Evolutionary conservation across 2,888 invertebrate genomes (phyloP).

Genomic region (Apantesis nais): DNA sequence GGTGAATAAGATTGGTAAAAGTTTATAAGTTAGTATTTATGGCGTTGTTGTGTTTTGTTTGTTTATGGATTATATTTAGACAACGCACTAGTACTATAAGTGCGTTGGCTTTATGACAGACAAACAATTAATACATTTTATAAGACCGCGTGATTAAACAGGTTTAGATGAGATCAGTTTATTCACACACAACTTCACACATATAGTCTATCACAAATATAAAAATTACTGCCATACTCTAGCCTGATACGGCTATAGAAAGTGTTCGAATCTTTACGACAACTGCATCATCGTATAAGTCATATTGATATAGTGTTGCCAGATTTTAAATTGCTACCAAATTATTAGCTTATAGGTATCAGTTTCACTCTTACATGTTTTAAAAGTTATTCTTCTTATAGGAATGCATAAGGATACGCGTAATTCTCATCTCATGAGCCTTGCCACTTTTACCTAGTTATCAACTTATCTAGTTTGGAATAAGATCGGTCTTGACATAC

Average conservation of each 20-base stretch:
- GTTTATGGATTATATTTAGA: constrained; percentile 53
- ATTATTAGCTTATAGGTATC: too few species aligned
- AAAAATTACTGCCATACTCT: background rate
- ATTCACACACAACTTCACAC: background rate
- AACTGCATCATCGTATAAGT: too few species aligned
- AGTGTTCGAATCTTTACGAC: too few species aligned
- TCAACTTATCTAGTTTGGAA: background rate
- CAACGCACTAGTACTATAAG: constrained; percentile 33
- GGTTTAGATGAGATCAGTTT: background rate
- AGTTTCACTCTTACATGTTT: too few species aligned
- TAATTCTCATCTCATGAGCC: background rate
- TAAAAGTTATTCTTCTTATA: background rate
- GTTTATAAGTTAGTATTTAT: constrained; percentile 66
- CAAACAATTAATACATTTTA: constrained; percentile 6
- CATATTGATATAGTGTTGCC: background rate
- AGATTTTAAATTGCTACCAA: background rate
- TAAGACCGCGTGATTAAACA: background rate
- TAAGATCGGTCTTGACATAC: background rate
- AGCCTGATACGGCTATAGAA: too few species aligned
- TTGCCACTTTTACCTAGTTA: too few species aligned
- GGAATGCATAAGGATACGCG: background rate
- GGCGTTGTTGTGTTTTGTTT: constrained; percentile 62
- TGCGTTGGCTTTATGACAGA: constrained; percentile 25
- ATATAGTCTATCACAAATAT: background rate
- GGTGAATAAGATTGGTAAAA: constrained; percentile 34